Base-by-base conservation (phyloP, 1,140 invertebrate species). In the Coptotermes formosanus region DNA sequence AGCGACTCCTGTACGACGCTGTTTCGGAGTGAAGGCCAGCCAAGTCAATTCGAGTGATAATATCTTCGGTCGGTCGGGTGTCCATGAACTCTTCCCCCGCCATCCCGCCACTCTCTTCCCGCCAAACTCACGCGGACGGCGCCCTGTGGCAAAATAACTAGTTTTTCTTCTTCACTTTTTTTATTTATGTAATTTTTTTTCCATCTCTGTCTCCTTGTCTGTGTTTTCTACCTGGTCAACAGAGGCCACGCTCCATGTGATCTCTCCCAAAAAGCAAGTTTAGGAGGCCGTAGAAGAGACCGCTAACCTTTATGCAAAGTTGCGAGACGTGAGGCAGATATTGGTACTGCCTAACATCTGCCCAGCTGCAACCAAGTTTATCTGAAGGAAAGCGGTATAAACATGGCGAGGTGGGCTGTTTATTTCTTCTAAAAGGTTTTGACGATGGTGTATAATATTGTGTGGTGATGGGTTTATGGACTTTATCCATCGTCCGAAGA, bases 41-140 rank as follows among this genome's bases (percentile, higher is more conserved):
- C 64, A 30, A 75, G 64, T 75, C 25, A 30, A 30, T 75, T 16
- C n/a, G 64, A 75, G 8, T 8, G 2, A 90, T 89, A 90, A 89
- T 91, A 89, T 55, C 52, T 55, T 55, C 16, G 14, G 90, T 90
- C 89, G 88, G 87, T 89, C 88, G 85, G 85, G 88, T 86, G 82
- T 86, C 82, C 55, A 84, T 85, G 75, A 38, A 64, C 85, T 86
- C 82, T 25, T 3, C 44, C 87, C 44, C 30, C 43, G 7, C 69
- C 85, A 38, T n/a, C 83, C 87, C 85, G 59, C 43, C 75, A 30
- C 52, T 55, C 59, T 82, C 59, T 19, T 83, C 64, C 75, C 86
- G 75, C 82, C 69, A 87, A 87, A 85, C 87, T 88, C 89, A 88
- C 89, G 88, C 89, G 89, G 64, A 25, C 64, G 25, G 64, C 64